These are phyloP conservation scores for Oconnorella tubifera DNA, from an alignment of 2,888 invertebrate genomes.

Conservation along the genomic window DNA sequence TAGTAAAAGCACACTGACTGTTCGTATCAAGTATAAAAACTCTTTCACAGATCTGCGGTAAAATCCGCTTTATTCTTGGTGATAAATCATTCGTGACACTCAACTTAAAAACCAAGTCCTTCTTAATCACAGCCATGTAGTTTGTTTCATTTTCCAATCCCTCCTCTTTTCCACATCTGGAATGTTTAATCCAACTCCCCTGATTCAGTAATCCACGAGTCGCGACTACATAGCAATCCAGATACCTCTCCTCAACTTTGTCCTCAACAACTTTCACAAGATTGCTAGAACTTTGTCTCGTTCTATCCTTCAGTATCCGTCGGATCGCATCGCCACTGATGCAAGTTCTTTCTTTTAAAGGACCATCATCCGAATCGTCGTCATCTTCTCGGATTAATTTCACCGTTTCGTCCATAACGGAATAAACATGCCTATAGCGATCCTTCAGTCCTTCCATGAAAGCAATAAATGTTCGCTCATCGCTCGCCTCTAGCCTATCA, in stretches of 20 bases:
- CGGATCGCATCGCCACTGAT: constrained; percentile 33
- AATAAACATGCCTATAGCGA: constrained; percentile 30
- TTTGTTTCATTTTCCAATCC: constrained; percentile 5
- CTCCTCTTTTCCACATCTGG: constrained; percentile 4
- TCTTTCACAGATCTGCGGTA: too few species aligned
- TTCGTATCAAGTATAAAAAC: constrained; percentile 25
- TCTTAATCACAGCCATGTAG: constrained; percentile 28
- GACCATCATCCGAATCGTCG: constrained; percentile 20
- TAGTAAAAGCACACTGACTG: too few species aligned
- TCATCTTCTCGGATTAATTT: constrained; percentile 23
- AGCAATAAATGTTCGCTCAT: constrained; percentile 25
- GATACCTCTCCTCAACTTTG: constrained; percentile 16
- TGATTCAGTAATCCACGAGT: constrained; percentile 23
- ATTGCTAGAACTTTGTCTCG: not conserved
- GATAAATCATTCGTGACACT: too few species aligned
- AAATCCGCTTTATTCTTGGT: too few species aligned
- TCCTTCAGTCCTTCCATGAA: constrained; percentile 35
- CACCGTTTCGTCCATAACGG: constrained; percentile 32
- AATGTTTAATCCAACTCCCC: constrained; percentile 34
- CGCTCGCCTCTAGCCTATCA: constrained; percentile 31
- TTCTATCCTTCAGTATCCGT: constrained; percentile 8
- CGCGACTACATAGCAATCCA: constrained; percentile 34
- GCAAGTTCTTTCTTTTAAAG: constrained; percentile 16
- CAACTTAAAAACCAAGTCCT: constrained; percentile 30
- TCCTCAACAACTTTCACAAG: too few species aligned